Conservation (phyloP, 2,113 vertebrate genomes). For the Sciurus niger region DNA sequence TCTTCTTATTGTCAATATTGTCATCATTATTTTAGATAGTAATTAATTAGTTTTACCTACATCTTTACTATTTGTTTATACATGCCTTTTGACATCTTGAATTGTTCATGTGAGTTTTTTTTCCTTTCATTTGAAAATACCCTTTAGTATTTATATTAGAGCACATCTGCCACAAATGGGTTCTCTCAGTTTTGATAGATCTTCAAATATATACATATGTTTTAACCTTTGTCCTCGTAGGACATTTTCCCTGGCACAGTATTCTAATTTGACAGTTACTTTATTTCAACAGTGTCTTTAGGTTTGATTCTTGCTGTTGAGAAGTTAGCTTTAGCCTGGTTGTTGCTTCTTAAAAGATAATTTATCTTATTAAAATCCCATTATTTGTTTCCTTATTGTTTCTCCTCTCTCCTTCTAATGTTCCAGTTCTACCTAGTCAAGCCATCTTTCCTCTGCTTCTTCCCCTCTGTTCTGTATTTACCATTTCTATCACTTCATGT, state of each 20-base stretch:
- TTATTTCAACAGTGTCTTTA: background rate
- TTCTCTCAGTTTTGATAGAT: background rate
- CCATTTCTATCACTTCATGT: background rate
- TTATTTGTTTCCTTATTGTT: background rate
- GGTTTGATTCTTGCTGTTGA: background rate
- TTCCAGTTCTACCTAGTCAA: background rate
- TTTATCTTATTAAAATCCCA: background rate
- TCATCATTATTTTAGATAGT: background rate
- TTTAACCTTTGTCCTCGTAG: background rate
- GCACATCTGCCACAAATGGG: background rate
- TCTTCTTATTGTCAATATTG: background rate
- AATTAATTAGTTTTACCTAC: background rate
- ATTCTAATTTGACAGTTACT: background rate
- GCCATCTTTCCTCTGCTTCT: background rate
- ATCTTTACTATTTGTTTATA: background rate
- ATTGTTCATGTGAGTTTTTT: background rate
- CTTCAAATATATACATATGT: background rate
- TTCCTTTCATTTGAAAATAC: background rate
- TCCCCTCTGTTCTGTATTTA: background rate
- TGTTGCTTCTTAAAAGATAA: background rate
- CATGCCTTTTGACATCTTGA: background rate
- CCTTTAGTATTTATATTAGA: background rate
- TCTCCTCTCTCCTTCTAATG: background rate
- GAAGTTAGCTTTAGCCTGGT: background rate
- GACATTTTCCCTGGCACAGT: background rate